Conservation (phyloP, 2,888 invertebrate genomes). For the Eucriotettix oculatus region DNA sequence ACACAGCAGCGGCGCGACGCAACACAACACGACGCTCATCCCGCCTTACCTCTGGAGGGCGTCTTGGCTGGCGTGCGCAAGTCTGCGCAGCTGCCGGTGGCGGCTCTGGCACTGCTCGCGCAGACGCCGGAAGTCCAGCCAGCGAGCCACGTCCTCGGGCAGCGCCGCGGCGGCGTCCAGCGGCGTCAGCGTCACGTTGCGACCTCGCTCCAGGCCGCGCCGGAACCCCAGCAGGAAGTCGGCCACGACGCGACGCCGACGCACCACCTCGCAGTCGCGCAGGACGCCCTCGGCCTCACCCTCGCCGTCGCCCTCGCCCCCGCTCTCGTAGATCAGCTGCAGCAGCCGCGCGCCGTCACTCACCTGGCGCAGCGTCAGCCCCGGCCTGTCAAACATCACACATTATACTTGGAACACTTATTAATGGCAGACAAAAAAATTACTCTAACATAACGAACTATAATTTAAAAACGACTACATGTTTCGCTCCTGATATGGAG, state of each 20-base stretch:
- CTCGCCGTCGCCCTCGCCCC: conserved; percentile 50
- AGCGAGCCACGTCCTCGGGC: conserved; percentile 32
- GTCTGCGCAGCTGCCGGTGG: conserved; percentile 21
- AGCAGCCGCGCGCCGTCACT: conserved; percentile 51
- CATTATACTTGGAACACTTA: too few relatives aligned
- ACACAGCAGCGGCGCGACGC: neutral
- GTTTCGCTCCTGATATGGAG: too few relatives aligned
- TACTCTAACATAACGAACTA: too few relatives aligned
- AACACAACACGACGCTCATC: neutral
- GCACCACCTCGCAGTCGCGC: conserved; percentile 50
- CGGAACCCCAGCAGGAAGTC: conserved; percentile 41
- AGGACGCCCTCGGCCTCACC: conserved; percentile 39
- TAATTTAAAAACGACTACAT: too few relatives aligned
- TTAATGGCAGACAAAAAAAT: too few relatives aligned
- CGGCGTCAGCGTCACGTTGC: conserved; percentile 13
- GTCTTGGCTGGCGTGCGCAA: conserved; percentile 14
- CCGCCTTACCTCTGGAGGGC: conserved; percentile 6
- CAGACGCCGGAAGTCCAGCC: conserved; percentile 41
- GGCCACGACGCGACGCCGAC: conserved; percentile 32
- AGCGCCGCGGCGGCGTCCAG: conserved; percentile 27
- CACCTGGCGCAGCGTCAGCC: conserved; percentile 43
- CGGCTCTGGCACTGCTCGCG: conserved; percentile 35
- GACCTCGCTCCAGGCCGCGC: conserved; percentile 30
- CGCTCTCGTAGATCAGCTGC: conserved; percentile 47
- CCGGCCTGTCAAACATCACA: neutral